Conservation (phyloP, 2,797 vertebrate species). For the Chaetodon trifasciatus region DNA sequence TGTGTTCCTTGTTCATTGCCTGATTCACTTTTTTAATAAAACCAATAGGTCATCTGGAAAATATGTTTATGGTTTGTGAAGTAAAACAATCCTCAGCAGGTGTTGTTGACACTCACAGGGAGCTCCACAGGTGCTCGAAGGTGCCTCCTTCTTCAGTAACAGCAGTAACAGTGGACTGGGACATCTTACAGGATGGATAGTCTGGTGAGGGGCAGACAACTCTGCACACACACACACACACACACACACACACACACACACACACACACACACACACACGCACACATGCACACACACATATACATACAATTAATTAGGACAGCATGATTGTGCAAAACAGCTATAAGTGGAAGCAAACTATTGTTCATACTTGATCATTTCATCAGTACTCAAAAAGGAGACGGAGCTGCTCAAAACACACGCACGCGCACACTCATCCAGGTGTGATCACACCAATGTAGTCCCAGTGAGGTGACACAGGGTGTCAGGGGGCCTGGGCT, state of each 20-base stretch:
- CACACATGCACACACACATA: constrained; percentile 21
- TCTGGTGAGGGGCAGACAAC: constrained; percentile 86
- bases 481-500: constrained; percentile 74
- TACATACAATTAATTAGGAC: neutral
- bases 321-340: neutral
- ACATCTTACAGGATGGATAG: constrained; percentile 89
- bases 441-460: constrained; percentile 82
- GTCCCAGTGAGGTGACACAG: constrained; percentile 70
- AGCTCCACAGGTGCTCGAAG: constrained; percentile 97
- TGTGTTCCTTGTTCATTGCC: neutral
- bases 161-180: constrained; percentile 88
- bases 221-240: constrained; percentile 75
- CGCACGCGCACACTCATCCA: constrained; percentile 49
- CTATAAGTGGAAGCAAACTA: neutral
- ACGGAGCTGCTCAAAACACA: constrained; percentile 18
- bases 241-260: constrained; percentile 21
- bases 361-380: neutral
- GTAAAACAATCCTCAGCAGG: constrained; percentile 20
- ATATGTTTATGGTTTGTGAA: neutral
- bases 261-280: constrained; percentile 26
- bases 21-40: constrained; percentile 9
- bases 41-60: neutral
- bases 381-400: constrained; percentile 1
- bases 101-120: constrained; percentile 90
- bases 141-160: constrained; percentile 91